Base-by-base conservation (phyloP, 2,113 vertebrate genomes). In the Recurvirostra avosetta region DNA sequence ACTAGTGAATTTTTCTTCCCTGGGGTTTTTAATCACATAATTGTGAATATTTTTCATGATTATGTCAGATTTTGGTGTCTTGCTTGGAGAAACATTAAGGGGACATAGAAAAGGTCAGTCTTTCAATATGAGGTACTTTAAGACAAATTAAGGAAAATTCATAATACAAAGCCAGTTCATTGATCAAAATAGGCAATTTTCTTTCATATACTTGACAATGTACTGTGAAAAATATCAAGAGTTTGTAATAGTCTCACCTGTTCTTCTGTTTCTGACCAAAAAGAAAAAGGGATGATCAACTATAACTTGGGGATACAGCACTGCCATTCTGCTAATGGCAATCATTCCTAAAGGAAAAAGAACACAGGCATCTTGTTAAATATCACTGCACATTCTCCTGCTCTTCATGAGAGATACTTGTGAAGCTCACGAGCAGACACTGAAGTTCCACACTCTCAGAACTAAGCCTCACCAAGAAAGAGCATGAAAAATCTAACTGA, bases 221-320 rank as follows among this genome's bases (percentile, higher is more conserved):
- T 50, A 78, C 34, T 47, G 43, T 66, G 36, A 65, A 91, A 66
- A 56, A 76, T 5, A 11, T 40, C 18, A 30, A 78, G 55, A 65
- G 6, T 15, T 36, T 73, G n/a, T 41, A 56, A 30, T 27, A 29
- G 21, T 66, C 98, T 96, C 61, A 99, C 99, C 99, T 98, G 99
- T 99, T 97, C 97, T 99, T 94, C 99, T 98, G 87, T 99, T 99
- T 97, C 99, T 98, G 97, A 99, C 98, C 97, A 99, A 90, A 90
- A 99, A 99, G 97, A 99, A 99, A 97, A 99, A 99, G 4, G 99
- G 99, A 91, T 99, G 99, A 94, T 99, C 99, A 14, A 99, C 99
- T 98, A 99, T 99, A 88, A 99, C 99, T 47, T 99, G 99, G 43
- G 99, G 99, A 86, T 99, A 99, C 92, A 99, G 97, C 97, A 99